A percentile compares a stretch with the other conserved stretches of the same genome.
These are phyloP conservation scores for Streptopelia turtur DNA, from an alignment of 2,797 vertebrate species.

Conservation along the genomic window DNA sequence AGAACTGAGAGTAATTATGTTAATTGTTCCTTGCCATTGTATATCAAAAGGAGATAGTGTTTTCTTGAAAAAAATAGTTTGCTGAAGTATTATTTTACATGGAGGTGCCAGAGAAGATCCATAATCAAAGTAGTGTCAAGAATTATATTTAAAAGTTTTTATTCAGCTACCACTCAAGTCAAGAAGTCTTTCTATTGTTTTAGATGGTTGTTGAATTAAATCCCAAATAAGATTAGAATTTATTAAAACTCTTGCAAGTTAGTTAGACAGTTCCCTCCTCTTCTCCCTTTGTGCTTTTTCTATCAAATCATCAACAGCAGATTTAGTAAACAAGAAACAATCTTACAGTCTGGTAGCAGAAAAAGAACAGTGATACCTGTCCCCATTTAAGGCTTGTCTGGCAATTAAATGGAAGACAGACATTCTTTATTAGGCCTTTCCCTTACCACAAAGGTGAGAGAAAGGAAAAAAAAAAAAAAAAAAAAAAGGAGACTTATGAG, in stretches of 20 bases:
- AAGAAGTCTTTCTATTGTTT: background rate
- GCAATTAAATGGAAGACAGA: too few species aligned
- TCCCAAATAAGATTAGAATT: background rate
- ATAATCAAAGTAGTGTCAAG: background rate
- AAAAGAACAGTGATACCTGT: background rate
- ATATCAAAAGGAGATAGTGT: background rate
- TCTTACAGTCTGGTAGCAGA: background rate
- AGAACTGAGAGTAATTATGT: conserved; percentile 38
- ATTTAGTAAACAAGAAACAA: background rate
- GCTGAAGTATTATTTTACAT: background rate
- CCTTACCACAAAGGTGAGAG: too few species aligned
- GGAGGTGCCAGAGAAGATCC: background rate
- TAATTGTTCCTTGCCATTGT: conserved; percentile 17
- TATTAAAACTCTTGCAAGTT: background rate
- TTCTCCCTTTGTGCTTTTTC: background rate
- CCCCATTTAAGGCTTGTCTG: too few species aligned
- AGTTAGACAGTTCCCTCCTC: background rate
- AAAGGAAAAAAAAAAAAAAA: too few species aligned
- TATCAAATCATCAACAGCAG: background rate
- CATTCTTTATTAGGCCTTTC: too few species aligned
- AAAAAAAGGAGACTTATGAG: too few species aligned
- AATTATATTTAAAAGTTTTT: background rate
- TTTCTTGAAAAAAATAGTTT: conserved; percentile 27
- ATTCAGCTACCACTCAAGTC: background rate
- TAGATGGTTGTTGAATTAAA: background rate